A percentile compares a stretch with the other conserved stretches of the same genome.
These are phyloP conservation scores for Dolichallabes microphthalmus DNA, from an alignment of 2,113 vertebrate species.

Conservation along the genomic window DNA sequence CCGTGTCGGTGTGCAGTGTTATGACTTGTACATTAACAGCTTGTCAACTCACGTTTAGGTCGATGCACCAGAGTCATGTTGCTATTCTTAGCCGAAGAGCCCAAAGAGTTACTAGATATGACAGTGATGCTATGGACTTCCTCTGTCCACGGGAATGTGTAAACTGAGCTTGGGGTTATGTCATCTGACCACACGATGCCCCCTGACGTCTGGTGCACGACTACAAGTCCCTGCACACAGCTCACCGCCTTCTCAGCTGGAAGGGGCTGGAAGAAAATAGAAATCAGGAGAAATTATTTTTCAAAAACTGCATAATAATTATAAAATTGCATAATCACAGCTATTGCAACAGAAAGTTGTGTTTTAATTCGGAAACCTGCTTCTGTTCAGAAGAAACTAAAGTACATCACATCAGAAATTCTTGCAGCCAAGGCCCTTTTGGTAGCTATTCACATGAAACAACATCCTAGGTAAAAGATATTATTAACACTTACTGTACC, in stretches of 20 bases:
- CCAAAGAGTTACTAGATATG: constrained; percentile 82
- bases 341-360: too few species aligned
- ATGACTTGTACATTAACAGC: not conserved
- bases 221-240: constrained; percentile 77
- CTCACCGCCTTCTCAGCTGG: constrained; percentile 66
- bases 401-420: too few species aligned
- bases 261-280: constrained; percentile 71
- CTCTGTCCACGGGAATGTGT: constrained; percentile 79
- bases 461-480: too few species aligned
- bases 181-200: constrained; percentile 63
- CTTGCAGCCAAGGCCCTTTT: too few species aligned
- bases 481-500: too few species aligned
- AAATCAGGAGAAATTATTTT: not conserved
- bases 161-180: constrained; percentile 66
- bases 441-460: too few species aligned
- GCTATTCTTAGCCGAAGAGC: constrained; percentile 78
- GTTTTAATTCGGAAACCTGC: too few species aligned
- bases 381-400: too few species aligned
- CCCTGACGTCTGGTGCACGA: constrained; percentile 67
- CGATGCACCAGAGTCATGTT: constrained; percentile 81
- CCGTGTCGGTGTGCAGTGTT: not conserved
- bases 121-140: constrained; percentile 76
- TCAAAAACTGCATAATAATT: not conserved
- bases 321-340: not conserved
- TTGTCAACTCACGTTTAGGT: constrained; percentile 69